Percentiles rank a stretch among this genome's conserved stretches.
These are phyloP conservation scores for Eucriotettix oculatus DNA, from an alignment of 2,888 invertebrate genomes.

Conservation along the genomic window DNA sequence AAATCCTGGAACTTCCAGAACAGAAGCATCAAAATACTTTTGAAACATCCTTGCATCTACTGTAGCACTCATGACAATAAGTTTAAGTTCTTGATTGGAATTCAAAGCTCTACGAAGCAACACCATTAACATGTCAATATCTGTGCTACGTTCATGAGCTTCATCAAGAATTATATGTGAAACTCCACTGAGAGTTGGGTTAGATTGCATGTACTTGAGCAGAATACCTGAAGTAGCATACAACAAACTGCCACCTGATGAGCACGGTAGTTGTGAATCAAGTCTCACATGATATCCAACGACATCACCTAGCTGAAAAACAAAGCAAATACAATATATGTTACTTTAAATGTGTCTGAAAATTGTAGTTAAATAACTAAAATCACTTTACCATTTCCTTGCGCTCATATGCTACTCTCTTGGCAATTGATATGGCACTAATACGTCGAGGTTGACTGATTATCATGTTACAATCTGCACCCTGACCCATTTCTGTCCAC, in stretches of 20 bases:
- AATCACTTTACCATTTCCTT: conserved; percentile 32
- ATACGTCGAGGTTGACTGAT: conserved; percentile 90
- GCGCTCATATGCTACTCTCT: conserved; percentile 47
- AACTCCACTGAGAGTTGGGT: conserved; percentile 26
- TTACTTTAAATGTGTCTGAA: neutral
- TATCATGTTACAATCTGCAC: conserved; percentile 60
- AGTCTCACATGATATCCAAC: conserved; percentile 46
- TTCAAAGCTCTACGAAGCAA: conserved; percentile 37
- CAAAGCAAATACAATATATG: conserved; percentile 27
- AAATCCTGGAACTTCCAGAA: conserved; percentile 16
- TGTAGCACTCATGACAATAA: conserved; percentile 60
- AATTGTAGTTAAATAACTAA: neutral
- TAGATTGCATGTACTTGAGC: conserved; percentile 19
- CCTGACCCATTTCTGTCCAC: conserved; percentile 27
- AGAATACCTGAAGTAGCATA: conserved; percentile 55
- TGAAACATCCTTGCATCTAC: conserved; percentile 44
- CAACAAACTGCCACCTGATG: conserved; percentile 38
- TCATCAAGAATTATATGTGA: conserved; percentile 57
- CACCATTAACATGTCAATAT: conserved; percentile 40
- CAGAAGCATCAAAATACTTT: conserved; percentile 27
- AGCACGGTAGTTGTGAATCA: conserved; percentile 22
- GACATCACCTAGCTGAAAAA: conserved; percentile 37
- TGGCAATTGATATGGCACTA: conserved; percentile 80
- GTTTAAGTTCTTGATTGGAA: conserved; percentile 35
- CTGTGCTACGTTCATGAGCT: conserved; percentile 53